Conservation (phyloP, 2,797 vertebrate genomes). For the Sebastes matsubarae region DNA sequence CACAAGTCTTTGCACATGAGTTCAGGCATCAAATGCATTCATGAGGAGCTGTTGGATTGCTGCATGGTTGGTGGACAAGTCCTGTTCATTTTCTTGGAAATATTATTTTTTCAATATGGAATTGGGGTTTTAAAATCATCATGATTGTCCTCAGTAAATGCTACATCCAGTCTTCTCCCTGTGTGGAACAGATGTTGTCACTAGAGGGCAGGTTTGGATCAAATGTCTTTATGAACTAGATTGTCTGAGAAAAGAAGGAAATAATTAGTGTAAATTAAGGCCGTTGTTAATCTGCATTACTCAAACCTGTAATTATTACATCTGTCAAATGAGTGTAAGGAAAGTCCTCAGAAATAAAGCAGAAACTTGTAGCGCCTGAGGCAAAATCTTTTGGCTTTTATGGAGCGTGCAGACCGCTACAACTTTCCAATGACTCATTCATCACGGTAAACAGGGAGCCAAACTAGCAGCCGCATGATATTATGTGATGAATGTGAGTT, state of each 20-base stretch:
- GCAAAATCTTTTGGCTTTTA: background rate
- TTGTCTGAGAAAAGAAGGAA: background rate
- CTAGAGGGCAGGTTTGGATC: conserved; percentile 57
- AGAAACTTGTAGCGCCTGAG: background rate
- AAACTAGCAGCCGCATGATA: background rate
- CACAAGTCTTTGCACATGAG: background rate
- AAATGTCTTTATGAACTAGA: background rate
- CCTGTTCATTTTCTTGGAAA: background rate
- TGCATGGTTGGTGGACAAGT: no score
- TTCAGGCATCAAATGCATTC: no score
- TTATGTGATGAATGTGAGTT: background rate
- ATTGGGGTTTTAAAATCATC: background rate
- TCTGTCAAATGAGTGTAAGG: background rate
- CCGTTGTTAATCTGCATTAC: background rate
- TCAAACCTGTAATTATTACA: background rate
- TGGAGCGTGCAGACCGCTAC: background rate
- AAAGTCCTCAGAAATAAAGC: background rate
- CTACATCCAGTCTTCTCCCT: background rate
- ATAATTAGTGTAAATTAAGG: background rate
- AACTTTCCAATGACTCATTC: background rate
- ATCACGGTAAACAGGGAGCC: background rate
- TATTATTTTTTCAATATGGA: background rate
- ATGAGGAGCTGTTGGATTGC: background rate
- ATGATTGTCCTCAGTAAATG: background rate
- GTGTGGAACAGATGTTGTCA: conserved; percentile 10